Conservation (phyloP, 1,140 invertebrate genomes). For the Schlechtendalia chinensis region DNA sequence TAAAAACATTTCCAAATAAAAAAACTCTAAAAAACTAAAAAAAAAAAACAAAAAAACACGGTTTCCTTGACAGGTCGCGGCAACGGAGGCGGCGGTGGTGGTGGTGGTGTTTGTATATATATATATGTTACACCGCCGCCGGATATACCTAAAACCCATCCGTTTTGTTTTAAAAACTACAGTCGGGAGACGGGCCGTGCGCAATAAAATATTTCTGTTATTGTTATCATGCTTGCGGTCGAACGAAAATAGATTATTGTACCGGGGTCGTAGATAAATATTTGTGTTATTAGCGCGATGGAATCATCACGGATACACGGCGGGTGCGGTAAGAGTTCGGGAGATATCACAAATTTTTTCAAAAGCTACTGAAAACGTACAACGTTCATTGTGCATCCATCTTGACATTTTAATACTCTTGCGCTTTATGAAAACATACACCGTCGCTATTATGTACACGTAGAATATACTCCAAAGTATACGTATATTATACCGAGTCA, state of each 20-base stretch:
- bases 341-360: too few species aligned
- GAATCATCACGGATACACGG: too few species aligned
- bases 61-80: conserved; percentile 23
- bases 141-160: conserved; percentile 34
- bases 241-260: conserved; percentile 12
- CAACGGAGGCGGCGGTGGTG: neutral
- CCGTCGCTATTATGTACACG: too few species aligned
- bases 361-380: too few species aligned
- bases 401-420: too few species aligned
- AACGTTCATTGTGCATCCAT: too few species aligned
- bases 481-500: too few species aligned
- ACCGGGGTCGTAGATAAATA: neutral
- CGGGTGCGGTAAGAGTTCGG: too few species aligned
- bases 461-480: too few species aligned
- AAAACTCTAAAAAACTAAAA: neutral
- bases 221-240: neutral
- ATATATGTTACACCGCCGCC: neutral
- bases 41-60: neutral
- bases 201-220: conserved; percentile 11
- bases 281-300: too few species aligned
- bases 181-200: neutral
- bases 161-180: conserved; percentile 4
- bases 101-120: neutral
- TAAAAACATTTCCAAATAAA: conserved; percentile 25
- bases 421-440: too few species aligned